Evolutionary conservation across 2,888 invertebrate genomes (phyloP).

Genomic region (Troides oblongomaculatus): DNA sequence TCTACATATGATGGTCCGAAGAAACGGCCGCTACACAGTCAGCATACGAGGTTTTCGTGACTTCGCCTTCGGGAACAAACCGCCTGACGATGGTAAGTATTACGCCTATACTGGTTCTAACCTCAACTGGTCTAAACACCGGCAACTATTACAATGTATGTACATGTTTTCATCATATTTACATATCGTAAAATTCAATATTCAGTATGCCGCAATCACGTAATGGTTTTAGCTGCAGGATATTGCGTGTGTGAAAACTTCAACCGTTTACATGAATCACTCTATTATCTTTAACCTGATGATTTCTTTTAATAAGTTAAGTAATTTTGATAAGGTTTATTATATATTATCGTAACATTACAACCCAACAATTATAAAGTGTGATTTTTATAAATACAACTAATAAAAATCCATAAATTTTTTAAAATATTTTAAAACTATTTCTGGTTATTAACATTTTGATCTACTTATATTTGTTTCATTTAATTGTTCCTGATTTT

Average conservation of each 20-base stretch:
- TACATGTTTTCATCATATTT: slow-evolving; percentile 13
- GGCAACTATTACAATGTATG: slow-evolving; percentile 25
- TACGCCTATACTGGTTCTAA: slow-evolving; percentile 33
- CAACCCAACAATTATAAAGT: too few species aligned
- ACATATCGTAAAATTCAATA: slow-evolving; percentile 20
- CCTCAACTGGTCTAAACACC: slow-evolving; percentile 35
- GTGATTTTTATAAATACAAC: too few species aligned
- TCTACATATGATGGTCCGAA: slow-evolving; percentile 71
- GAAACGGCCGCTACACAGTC: slow-evolving; percentile 76
- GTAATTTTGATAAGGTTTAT: too few species aligned
- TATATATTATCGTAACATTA: too few species aligned
- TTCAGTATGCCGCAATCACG: slow-evolving; percentile 20
- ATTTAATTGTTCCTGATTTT: too few species aligned
- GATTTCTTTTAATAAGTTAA: too few species aligned
- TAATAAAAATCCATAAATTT: too few species aligned
- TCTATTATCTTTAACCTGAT: neutral
- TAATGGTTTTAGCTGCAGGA: slow-evolving; percentile 26
- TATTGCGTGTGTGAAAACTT: slow-evolving; percentile 20
- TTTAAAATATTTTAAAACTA: too few species aligned
- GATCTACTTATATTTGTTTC: too few species aligned
- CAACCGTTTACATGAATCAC: slow-evolving; percentile 15
- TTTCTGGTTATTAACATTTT: too few species aligned
- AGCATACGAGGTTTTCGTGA: slow-evolving; percentile 77
- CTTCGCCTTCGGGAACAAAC: slow-evolving; percentile 69
- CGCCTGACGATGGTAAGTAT: slow-evolving; percentile 72